A percentile compares a stretch with the other conserved stretches of the same genome.
phyloP scores from a whole-genome alignment of 2,888 invertebrate genomes.

The Noctua pronuba region DNA sequence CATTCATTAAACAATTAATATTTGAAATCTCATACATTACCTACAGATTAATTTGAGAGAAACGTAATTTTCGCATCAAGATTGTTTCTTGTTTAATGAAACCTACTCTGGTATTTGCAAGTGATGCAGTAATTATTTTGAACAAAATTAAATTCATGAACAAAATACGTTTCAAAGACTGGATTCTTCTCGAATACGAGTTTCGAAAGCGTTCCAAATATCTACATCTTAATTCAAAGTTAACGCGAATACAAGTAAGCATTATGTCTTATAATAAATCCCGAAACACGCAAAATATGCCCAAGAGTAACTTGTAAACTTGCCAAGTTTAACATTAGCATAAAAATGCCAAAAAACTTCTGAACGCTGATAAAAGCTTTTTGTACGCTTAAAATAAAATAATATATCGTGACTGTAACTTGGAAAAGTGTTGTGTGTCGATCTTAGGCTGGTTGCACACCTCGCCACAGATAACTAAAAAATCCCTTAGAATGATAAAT shows the following conservation, averaged over 20 bases:
- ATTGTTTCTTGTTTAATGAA: neutral
- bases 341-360: constrained; percentile 64
- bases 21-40: neutral
- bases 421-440: constrained; percentile 34
- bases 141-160: neutral
- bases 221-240: constrained; percentile 42
- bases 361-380: constrained; percentile 47
- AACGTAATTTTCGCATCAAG: neutral
- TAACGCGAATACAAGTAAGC: constrained; percentile 51
- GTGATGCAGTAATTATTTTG: neutral
- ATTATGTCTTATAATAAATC: constrained; percentile 60
- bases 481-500: constrained; percentile 19
- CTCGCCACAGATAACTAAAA: constrained; percentile 21
- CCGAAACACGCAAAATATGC: constrained; percentile 57
- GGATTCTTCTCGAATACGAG: constrained; percentile 7
- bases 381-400: constrained; percentile 46
- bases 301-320: constrained; percentile 61
- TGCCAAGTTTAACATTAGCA: constrained; percentile 66
- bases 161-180: neutral
- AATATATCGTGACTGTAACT: constrained; percentile 41
- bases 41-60: too few relatives aligned
- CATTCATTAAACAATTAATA: neutral
- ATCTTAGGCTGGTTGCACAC: constrained; percentile 42
- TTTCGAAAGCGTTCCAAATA: constrained; percentile 28
- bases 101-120: neutral